These are phyloP conservation scores for Cyanistes caeruleus DNA, from an alignment of 2,113 vertebrate species.

Conservation along the genomic window DNA sequence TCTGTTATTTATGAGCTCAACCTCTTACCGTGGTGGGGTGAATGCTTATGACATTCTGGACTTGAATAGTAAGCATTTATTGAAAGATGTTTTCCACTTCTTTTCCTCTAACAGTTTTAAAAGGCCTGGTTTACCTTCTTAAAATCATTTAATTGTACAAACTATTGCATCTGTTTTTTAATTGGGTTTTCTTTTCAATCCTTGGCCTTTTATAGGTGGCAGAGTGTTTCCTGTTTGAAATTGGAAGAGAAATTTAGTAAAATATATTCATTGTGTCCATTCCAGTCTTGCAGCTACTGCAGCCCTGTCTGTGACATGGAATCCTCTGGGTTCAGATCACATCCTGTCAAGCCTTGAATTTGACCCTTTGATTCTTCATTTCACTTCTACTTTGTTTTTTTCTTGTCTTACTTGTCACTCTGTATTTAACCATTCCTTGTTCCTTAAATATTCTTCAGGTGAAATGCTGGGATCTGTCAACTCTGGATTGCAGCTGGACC, in stretches of 20 bases:
- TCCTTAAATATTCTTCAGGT: conserved; percentile 75
- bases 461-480: conserved; percentile 91
- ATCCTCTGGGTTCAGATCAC: neutral
- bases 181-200: rapidly evolving
- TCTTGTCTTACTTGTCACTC: neutral
- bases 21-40: neutral
- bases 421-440: neutral
- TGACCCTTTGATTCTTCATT: neutral
- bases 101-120: neutral
- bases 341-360: neutral
- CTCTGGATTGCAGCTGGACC: conserved; percentile 90
- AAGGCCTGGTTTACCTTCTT: neutral
- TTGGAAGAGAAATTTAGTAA: neutral
- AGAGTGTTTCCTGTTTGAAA: neutral
- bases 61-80: neutral
- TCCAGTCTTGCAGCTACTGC: neutral
- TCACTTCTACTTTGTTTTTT: neutral
- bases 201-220: neutral
- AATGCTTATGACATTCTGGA: neutral
- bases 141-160: neutral
- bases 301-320: neutral
- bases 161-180: neutral
- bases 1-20: neutral
- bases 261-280: neutral
- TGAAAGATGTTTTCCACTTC: neutral